Percentiles rank a stretch among this genome's conserved stretches.
Conservation (phyloP, 2,113 vertebrate species). For the Onychostruthus taczanowskii region DNA sequence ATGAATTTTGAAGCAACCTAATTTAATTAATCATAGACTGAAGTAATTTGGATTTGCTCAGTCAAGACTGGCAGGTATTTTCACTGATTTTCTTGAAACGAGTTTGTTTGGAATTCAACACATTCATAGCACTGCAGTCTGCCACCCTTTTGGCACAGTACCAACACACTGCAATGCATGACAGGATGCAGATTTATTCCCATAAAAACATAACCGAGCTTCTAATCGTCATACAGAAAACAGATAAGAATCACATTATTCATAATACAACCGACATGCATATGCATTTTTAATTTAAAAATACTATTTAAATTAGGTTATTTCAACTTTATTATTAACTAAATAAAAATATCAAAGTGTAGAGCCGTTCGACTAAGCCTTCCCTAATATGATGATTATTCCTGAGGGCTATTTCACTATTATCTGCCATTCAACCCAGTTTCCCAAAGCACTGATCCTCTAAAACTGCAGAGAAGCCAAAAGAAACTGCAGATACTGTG, state of each 20-base stretch:
- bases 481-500: not conserved
- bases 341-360: not conserved
- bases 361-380: not conserved
- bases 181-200: not conserved
- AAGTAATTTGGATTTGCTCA: not conserved
- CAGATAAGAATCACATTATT: not conserved
- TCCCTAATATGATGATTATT: not conserved
- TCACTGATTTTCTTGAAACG: not conserved
- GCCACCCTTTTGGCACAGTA: not conserved
- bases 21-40: constrained; percentile 1
- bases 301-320: not conserved
- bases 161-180: not conserved
- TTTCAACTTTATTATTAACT: not conserved
- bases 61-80: not conserved
- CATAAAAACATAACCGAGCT: not conserved
- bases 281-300: not conserved
- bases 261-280: not conserved
- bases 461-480: not conserved
- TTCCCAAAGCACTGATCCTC: constrained; percentile 4
- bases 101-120: not conserved
- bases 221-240: not conserved
- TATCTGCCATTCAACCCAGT: not conserved
- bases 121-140: not conserved
- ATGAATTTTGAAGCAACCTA: not conserved
- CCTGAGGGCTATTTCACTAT: not conserved